These are phyloP conservation scores for Phenacoccus solenopsis DNA, from an alignment of 1,140 invertebrate genomes.

Conservation along the genomic window DNA sequence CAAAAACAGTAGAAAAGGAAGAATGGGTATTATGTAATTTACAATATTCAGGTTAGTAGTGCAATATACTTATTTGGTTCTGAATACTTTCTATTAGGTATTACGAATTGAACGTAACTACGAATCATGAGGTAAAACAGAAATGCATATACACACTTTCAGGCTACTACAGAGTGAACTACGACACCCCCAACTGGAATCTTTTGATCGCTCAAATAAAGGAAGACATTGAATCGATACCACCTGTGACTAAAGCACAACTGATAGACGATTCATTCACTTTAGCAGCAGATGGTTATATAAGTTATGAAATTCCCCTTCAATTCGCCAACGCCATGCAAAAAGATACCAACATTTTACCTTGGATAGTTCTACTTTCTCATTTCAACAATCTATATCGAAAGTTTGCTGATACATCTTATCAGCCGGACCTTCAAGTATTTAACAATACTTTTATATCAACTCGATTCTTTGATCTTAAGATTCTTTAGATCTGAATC, in stretches of 20 bases:
- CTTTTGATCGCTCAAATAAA: constrained; percentile 38
- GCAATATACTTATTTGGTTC: background rate
- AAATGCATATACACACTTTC: too few relatives aligned
- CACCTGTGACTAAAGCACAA: constrained; percentile 47
- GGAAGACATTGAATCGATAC: constrained; percentile 34
- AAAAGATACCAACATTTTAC: constrained; percentile 40
- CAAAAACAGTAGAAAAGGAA: constrained; percentile 34
- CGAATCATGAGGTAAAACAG: too few relatives aligned
- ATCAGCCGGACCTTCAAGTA: too few relatives aligned
- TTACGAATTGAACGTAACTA: background rate
- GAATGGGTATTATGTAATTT: constrained; percentile 73
- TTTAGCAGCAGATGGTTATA: constrained; percentile 38
- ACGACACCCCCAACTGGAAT: constrained; percentile 46
- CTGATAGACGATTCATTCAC: constrained; percentile 43
- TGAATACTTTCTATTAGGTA: background rate
- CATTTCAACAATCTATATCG: too few relatives aligned
- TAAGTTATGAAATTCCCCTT: constrained; percentile 46
- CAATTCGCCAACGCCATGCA: constrained; percentile 46
- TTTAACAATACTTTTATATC: too few relatives aligned
- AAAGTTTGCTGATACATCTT: too few relatives aligned
- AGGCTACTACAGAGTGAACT: constrained; percentile 51
- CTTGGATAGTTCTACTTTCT: too few relatives aligned
- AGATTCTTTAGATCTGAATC: too few relatives aligned
- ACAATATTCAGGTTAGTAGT: constrained; percentile 54
- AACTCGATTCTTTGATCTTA: too few relatives aligned